These are phyloP conservation scores for Atethmia centrago DNA, from an alignment of 2,888 invertebrate genomes.

Conservation along the genomic window DNA sequence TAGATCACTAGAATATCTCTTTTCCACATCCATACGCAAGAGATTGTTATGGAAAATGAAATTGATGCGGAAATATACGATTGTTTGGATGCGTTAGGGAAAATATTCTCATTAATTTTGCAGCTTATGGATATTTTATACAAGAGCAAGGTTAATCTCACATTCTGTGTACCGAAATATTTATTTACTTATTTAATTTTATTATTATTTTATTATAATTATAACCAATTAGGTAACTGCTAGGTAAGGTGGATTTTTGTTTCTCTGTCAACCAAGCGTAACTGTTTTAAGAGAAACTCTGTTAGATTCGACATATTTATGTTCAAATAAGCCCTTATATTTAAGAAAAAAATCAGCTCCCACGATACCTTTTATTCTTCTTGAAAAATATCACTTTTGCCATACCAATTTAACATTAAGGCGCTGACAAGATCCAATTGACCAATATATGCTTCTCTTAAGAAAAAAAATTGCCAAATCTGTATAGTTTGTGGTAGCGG, in stretches of 20 bases:
- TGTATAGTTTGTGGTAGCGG: too few relatives aligned
- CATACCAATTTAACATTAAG: neutral
- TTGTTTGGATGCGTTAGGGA: neutral
- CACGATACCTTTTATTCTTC: neutral
- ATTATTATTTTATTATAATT: too few relatives aligned
- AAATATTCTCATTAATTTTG: neutral
- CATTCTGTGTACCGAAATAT: neutral
- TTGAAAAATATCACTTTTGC: neutral
- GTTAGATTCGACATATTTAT: neutral
- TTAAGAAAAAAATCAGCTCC: too few relatives aligned
- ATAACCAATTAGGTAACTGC: neutral
- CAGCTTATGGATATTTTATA: neutral
- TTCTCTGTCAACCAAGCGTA: neutral
- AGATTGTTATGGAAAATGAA: neutral
- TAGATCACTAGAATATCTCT: constrained; percentile 25
- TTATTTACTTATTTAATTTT: too few relatives aligned
- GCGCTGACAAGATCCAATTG: too few relatives aligned
- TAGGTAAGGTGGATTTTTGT: neutral
- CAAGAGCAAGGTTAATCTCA: neutral
- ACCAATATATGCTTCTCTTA: too few relatives aligned
- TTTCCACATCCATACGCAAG: constrained; percentile 10
- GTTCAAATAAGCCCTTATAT: neutral
- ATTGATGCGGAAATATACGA: neutral
- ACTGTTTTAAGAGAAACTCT: neutral
- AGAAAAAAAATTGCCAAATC: too few relatives aligned